Percentiles rank a stretch among this genome's conserved stretches.
phyloP scores from a whole-genome alignment of 2,113 vertebrate genomes.

The Anarhynchus alexandrinus region DNA sequence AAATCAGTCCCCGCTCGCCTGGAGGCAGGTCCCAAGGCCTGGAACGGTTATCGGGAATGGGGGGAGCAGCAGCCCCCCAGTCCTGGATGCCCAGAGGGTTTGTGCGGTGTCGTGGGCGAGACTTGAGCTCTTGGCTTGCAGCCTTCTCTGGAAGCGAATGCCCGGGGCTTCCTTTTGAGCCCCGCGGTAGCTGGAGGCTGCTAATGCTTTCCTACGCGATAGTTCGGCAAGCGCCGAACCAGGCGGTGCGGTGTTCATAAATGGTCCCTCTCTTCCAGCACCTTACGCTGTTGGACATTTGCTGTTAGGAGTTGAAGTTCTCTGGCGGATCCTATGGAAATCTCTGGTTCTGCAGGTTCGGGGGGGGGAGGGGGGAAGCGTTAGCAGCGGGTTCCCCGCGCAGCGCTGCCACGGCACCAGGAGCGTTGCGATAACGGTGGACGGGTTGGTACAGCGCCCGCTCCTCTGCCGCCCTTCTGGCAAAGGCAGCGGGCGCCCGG shows the following conservation, averaged over 20 bases:
- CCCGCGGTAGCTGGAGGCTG: neutral
- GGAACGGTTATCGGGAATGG: neutral
- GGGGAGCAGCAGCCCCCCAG: neutral
- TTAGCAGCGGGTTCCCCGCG: neutral
- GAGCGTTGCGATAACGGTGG: neutral
- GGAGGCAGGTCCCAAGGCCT: neutral
- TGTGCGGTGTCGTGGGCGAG: fast-evolving
- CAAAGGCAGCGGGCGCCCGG: neutral
- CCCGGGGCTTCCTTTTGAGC: neutral
- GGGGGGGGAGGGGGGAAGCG: fast-evolving
- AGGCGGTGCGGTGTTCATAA: neutral
- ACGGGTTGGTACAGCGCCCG: neutral
- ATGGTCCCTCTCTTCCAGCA: neutral
- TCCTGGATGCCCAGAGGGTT: neutral
- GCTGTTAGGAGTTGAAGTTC: neutral
- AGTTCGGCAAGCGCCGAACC: neutral
- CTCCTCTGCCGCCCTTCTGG: neutral
- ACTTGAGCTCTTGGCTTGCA: neutral
- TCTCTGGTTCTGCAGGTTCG: neutral
- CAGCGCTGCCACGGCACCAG: neutral
- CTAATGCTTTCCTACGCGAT: fast-evolving
- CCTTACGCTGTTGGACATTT: neutral
- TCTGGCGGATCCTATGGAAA: neutral
- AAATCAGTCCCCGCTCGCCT: neutral
- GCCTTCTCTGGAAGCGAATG: neutral